Base-by-base conservation (phyloP, 2,797 vertebrate genomes). In the Cirrhinus molitorella region DNA sequence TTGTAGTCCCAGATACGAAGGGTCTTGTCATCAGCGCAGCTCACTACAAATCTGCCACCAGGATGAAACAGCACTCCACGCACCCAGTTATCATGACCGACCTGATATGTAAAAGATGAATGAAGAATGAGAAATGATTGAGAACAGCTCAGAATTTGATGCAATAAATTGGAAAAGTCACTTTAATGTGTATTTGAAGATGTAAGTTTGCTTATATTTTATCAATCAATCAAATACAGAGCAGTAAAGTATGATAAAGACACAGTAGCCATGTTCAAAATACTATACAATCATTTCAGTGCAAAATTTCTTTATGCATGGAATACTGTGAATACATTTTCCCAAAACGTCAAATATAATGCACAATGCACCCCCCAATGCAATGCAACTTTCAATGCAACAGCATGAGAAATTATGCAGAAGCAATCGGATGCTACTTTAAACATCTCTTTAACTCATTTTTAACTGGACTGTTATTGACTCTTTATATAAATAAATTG, bases 1-100 rank as follows among this genome's bases (percentile, higher is more conserved):
- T 99, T 99, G 93, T 97, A 99, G 95, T 99, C 98, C 98, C 98
- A 99, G 91, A 99, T 97, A 92, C 98, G 96, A 83, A 99, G 94
- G 89, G 98, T 99, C 94, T 99, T 99, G 93, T 99, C 98, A 92
- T 99, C 98, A 83, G 98, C 98, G 93, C 97, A 99, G 95, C 96
- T 98, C 95, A 99, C 95, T 90, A 99, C 97, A 92, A 99, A 99
- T 89, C 98, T 99, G 53, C 98, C 98, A 85, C 98, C 98, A 79
- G 98, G 98, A 93, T 99, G 98, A 92, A 99, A 98, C 81, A 97
- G 95, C 93, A 99, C 91, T 68, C 98, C 96, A 92, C 96, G 96
- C 92, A 96, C 96, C 96, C 96, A 96, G 93, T 97, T 97, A 94
- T 96, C 96, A 94, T 96, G 96, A 92, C 96, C 96, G 92, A 97